Conservation (phyloP, 2,797 vertebrate genomes). For the Sorex maritimensis region DNA sequence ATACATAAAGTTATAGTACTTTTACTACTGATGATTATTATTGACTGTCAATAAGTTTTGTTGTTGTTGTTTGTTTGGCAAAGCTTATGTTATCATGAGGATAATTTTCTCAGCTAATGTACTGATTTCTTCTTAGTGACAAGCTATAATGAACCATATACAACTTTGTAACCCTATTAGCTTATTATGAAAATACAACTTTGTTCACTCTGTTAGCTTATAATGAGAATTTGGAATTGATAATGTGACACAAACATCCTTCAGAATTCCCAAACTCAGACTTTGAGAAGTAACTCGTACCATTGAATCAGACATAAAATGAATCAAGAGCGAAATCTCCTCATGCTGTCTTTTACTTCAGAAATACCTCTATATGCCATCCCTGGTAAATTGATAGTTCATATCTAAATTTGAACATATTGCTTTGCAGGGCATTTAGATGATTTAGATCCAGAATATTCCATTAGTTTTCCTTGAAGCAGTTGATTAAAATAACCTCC, state of each 20-base stretch:
- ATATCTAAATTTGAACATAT: constrained; percentile 80
- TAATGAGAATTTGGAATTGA: constrained; percentile 80
- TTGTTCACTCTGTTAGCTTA: constrained; percentile 76
- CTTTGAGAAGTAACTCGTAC: constrained; percentile 74
- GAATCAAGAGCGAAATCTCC: constrained; percentile 77
- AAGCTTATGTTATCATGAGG: constrained; percentile 48
- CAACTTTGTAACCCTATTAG: constrained; percentile 73
- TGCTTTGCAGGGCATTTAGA: constrained; percentile 75
- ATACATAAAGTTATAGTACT: neutral
- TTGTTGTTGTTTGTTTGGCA: neutral
- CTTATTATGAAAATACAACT: constrained; percentile 73
- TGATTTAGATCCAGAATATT: constrained; percentile 75
- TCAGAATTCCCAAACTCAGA: constrained; percentile 69
- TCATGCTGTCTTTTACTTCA: constrained; percentile 73
- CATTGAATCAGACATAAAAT: constrained; percentile 73
- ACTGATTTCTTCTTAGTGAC: constrained; percentile 75
- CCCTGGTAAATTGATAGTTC: constrained; percentile 80
- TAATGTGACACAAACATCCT: constrained; percentile 73
- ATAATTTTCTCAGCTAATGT: constrained; percentile 45
- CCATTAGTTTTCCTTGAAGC: constrained; percentile 75
- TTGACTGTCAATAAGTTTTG: constrained; percentile 48
- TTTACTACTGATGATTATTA: constrained; percentile 59
- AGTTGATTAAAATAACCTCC: constrained; percentile 80
- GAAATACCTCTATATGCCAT: constrained; percentile 79
- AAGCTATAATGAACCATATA: constrained; percentile 50